These are phyloP conservation scores for Oscheius sp. DNA, from an alignment of 2,888 invertebrate genomes.

Conservation along the genomic window DNA sequence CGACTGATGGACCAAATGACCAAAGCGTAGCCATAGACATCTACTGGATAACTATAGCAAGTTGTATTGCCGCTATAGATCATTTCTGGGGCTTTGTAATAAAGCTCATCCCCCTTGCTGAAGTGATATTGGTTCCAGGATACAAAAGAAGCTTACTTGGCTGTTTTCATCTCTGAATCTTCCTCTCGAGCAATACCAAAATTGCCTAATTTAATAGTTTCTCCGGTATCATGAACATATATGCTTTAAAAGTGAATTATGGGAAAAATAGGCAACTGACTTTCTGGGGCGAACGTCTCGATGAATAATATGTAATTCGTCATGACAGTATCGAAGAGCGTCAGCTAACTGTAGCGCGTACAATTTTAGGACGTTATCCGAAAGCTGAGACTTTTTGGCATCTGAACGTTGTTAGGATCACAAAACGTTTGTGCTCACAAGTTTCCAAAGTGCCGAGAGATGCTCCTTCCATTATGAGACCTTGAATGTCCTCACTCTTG, in stretches of 20 bases:
- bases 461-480: neutral
- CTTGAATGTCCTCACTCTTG: neutral
- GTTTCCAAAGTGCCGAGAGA: neutral
- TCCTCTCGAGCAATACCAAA: no score
- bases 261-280: neutral
- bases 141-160: neutral
- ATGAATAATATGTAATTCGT: neutral
- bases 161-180: neutral
- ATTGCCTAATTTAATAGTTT: neutral
- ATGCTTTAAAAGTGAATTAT: neutral
- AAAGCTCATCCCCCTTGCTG: slow-evolving; percentile 1
- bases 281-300: slow-evolving; percentile 12
- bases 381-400: no score
- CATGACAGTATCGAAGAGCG: slow-evolving; percentile 3
- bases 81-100: slow-evolving; percentile 3
- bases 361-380: no score
- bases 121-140: neutral
- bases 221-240: neutral
- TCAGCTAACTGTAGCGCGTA: neutral
- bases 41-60: neutral
- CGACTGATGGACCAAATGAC: slow-evolving; percentile 2
- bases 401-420: no score
- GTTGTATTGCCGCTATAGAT: neutral
- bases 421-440: neutral
- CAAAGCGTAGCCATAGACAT: slow-evolving; percentile 2